These are phyloP conservation scores for Enteromius anoplus DNA, from an alignment of 2,797 vertebrate genomes.

Conservation along the genomic window DNA sequence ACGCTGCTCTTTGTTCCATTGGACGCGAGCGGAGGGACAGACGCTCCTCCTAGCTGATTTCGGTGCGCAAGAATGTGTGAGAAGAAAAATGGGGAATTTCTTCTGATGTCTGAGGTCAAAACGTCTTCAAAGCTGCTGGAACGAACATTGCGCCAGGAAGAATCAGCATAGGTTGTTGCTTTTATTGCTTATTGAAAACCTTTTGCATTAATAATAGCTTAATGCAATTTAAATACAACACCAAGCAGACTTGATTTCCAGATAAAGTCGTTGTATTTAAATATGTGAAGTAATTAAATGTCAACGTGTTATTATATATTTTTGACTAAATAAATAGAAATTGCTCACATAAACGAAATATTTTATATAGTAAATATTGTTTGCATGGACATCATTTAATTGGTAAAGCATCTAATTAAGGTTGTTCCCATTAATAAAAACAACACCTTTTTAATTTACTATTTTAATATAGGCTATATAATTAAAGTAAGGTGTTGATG, in stretches of 20 bases:
- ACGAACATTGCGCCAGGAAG: conserved; percentile 1
- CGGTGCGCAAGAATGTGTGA: conserved; percentile 83
- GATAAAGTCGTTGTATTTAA: not conserved
- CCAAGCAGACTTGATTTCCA: not conserved
- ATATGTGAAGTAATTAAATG: not conserved
- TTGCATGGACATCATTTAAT: not conserved
- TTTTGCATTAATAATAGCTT: not conserved
- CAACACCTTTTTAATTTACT: not conserved
- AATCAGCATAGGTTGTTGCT: not conserved
- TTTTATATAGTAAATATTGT: not conserved
- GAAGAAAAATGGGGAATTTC: conserved; percentile 33
- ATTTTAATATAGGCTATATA: not conserved
- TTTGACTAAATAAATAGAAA: not conserved
- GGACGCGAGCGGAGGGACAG: conserved; percentile 73
- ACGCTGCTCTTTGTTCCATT: conserved; percentile 82
- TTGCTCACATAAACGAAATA: not conserved
- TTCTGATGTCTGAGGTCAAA: conserved; percentile 22
- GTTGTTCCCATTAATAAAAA: not conserved
- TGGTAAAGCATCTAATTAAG: not conserved
- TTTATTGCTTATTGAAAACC: not conserved
- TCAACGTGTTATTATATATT: not conserved
- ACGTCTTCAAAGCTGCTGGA: conserved; percentile 8
- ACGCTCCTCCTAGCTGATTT: conserved; percentile 80
- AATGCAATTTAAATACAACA: not conserved
- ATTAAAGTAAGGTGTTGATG: not conserved